Evolutionary conservation across 2,797 vertebrate genomes (phyloP), one percentile per base, ranked within the genome.

Genomic region (Telmatherina bonti): DNA sequence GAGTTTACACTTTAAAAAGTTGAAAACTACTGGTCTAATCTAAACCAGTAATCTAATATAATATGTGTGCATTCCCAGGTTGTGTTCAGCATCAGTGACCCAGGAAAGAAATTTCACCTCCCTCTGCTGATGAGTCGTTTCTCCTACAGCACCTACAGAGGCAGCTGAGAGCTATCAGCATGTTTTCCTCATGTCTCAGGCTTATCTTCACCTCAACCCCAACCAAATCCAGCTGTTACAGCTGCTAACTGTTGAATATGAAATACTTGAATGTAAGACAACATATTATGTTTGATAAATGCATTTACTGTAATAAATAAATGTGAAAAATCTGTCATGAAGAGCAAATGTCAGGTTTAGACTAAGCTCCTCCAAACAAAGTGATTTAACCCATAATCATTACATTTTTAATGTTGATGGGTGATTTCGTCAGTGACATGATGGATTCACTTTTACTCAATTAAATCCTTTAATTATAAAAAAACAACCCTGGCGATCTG

Each of bases 81-180:
- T 0, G 93, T 96, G 62, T 98, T 99, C 87, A 95, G 69, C 79
- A 85, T 98, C 85, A 82, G 74, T 0, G 88, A 95, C 0, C 83
- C 90, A 0, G 82, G 74, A 0, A 92, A 92, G 88, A 96, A 91
- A 81, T 92, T 96, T 78, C 96, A 98, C 0, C 27, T 98, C 33
- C 96, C 96, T 0, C 92, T 99, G 81, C 94, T 97, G 61, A 92
- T 97, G 86, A 97, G 95, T 70, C 95, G 94, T 0, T 98, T 95
- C 90, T 98, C 96, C 62, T 98, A 97, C 84, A 96, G 94, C 61
- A 97, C 96, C 0, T 97, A 98, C 91, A 92, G 94, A 45, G 96
- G 96, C 55, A 97, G 94, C 85, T 96, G 77, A 90, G 49, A 6
- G n/a, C 30, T 13, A 7, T 35, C 7, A 35, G 33, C 33, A 35